A percentile compares a stretch with the other conserved stretches of the same genome.
Conservation (phyloP, 2,797 vertebrate genomes). For the Mallotus villosus region DNA sequence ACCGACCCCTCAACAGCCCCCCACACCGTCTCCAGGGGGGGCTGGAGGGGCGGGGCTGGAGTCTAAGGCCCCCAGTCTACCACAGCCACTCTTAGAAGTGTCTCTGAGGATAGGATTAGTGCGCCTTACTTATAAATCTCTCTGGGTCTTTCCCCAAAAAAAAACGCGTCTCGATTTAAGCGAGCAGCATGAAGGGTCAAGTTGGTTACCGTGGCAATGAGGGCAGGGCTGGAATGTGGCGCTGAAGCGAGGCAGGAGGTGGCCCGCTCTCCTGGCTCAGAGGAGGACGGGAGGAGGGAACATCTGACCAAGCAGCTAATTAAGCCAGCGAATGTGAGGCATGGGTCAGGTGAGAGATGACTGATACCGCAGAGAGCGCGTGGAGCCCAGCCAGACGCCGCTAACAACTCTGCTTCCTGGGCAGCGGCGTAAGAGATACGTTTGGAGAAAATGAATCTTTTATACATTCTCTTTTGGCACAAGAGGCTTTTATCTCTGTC, state of each 20-base stretch:
- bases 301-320: conserved; percentile 49
- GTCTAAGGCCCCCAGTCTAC: neutral
- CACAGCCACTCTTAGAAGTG: neutral
- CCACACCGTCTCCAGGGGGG: no score
- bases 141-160: neutral
- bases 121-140: neutral
- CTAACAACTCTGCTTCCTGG: conserved; percentile 46
- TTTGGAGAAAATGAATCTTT: conserved; percentile 75
- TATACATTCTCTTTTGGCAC: conserved; percentile 69
- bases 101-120: neutral
- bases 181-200: neutral
- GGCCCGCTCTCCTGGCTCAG: conserved; percentile 31
- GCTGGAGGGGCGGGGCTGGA: no score
- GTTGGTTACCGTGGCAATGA: conserved; percentile 63
- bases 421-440: conserved; percentile 58
- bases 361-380: conserved; percentile 38
- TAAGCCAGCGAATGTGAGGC: conserved; percentile 36
- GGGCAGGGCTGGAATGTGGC: conserved; percentile 44
- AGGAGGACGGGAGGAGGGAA: conserved; percentile 27
- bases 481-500: conserved; percentile 76
- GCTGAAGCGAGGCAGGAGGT: conserved; percentile 35
- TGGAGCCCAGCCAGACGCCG: conserved; percentile 43
- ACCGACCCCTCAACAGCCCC: conserved; percentile 34
- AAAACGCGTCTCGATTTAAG: conserved; percentile 7
- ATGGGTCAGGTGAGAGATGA: conserved; percentile 40